Conservation (phyloP, 2,797 vertebrate genomes). For the Coregonus suidteri region DNA sequence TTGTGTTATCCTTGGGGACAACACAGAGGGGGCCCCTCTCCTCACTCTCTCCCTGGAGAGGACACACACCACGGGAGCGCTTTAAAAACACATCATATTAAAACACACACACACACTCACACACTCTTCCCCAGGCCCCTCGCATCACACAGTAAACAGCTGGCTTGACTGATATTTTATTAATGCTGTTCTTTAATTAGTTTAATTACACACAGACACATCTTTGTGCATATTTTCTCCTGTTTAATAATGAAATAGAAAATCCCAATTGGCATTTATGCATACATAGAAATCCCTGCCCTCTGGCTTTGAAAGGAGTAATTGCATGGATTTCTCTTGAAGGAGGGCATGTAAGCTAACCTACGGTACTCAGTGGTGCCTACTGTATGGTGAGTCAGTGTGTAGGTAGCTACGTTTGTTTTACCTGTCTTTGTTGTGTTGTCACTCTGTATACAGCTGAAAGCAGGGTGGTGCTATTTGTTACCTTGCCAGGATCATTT, state of each 20-base stretch:
- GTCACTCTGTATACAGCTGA: constrained; percentile 66
- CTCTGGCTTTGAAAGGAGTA: constrained; percentile 62
- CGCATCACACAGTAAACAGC: constrained; percentile 77
- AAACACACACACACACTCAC: constrained; percentile 64
- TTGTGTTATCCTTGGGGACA: constrained; percentile 64
- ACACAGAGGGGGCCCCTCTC: constrained; percentile 33
- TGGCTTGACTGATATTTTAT: constrained; percentile 83
- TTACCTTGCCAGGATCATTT: constrained; percentile 42
- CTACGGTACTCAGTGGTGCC: constrained; percentile 29
- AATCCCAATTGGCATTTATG: constrained; percentile 70
- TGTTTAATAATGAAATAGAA: constrained; percentile 69
- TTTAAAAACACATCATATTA: constrained; percentile 78
- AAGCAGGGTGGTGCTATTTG: constrained; percentile 62
- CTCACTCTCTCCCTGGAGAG: constrained; percentile 62
- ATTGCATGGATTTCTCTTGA: constrained; percentile 56
- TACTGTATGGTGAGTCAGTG: constrained; percentile 49
- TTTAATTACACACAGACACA: constrained; percentile 78
- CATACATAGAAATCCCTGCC: constrained; percentile 66
- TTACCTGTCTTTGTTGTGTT: constrained; percentile 54
- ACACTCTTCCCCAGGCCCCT: constrained; percentile 70
- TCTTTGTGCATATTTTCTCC: constrained; percentile 79
- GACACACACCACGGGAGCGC: constrained; percentile 65
- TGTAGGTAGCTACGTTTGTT: constrained; percentile 26
- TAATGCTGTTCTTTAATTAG: constrained; percentile 86
- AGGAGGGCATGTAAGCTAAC: constrained; percentile 15